Conservation (phyloP, 2,888 invertebrate species). For the Lasioglossum figueresi region DNA sequence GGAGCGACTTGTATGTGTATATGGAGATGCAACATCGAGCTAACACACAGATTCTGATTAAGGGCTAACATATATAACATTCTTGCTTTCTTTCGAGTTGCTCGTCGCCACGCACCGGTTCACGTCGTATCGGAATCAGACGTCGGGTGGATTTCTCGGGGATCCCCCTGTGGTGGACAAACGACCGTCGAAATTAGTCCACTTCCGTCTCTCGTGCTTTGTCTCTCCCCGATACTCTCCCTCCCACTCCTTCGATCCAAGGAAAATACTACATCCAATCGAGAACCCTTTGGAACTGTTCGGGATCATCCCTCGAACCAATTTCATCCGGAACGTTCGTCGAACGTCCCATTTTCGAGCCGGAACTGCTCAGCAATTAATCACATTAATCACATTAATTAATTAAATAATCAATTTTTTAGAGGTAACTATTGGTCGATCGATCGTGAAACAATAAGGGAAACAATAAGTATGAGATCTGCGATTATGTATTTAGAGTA, state of each 20-base stretch:
- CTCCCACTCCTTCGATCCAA: background rate
- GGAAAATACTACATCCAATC: background rate
- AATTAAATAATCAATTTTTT: background rate
- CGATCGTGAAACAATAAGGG: background rate
- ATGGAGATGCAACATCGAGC: slow-evolving; percentile 74
- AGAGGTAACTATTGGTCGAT: background rate
- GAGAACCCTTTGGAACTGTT: slow-evolving; percentile 11
- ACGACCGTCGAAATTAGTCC: slow-evolving; percentile 65
- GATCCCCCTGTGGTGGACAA: slow-evolving; percentile 68
- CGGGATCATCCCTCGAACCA: background rate
- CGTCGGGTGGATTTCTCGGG: slow-evolving; percentile 74
- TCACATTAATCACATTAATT: background rate
- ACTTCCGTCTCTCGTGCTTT: slow-evolving; percentile 32
- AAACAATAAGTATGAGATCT: background rate
- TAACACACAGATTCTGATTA: slow-evolving; percentile 67
- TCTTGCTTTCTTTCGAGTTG: slow-evolving; percentile 55
- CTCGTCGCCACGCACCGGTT: slow-evolving; percentile 60
- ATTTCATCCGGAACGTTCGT: background rate
- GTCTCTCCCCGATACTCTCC: slow-evolving; percentile 1
- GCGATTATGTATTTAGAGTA: background rate
- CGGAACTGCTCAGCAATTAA: background rate
- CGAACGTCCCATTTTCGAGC: background rate
- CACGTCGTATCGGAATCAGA: slow-evolving; percentile 74
- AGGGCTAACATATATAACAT: slow-evolving; percentile 64
- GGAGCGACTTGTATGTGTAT: slow-evolving; percentile 1